Percentiles rank a stretch among this genome's conserved stretches.
These are phyloP conservation scores for Carapus acus DNA, from an alignment of 2,797 vertebrate species.

Conservation along the genomic window DNA sequence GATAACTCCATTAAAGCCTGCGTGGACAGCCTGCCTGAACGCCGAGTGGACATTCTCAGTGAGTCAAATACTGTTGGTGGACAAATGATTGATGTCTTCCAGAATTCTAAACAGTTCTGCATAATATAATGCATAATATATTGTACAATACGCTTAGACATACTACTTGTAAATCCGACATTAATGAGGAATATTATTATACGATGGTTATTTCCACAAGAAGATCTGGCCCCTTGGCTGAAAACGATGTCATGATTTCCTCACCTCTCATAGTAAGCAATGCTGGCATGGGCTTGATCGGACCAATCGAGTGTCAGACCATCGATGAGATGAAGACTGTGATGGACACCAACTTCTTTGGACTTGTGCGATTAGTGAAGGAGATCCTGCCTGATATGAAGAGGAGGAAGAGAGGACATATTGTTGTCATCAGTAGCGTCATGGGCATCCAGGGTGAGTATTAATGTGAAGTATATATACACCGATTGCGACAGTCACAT, in stretches of 20 bases:
- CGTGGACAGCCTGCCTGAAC: constrained; percentile 77
- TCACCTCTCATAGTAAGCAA: constrained; percentile 74
- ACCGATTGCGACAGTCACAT: too few relatives aligned
- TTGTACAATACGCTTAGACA: too few relatives aligned
- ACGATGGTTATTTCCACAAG: too few relatives aligned
- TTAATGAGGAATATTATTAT: too few relatives aligned
- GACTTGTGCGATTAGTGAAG: constrained; percentile 79
- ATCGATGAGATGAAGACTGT: constrained; percentile 82
- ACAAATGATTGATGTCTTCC: neutral
- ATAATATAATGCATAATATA: too few relatives aligned
- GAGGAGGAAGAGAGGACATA: constrained; percentile 78
- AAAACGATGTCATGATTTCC: neutral
- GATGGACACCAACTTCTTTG: constrained; percentile 89
- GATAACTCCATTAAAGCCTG: constrained; percentile 79
- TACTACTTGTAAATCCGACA: too few relatives aligned
- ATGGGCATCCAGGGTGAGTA: constrained; percentile 83
- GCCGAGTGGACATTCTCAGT: constrained; percentile 80
- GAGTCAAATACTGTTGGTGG: constrained; percentile 37
- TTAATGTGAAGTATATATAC: too few relatives aligned
- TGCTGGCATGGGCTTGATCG: constrained; percentile 82
- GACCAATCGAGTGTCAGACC: constrained; percentile 83
- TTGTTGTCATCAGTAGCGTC: constrained; percentile 86
- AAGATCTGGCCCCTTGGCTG: too few relatives aligned
- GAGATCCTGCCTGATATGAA: constrained; percentile 86
- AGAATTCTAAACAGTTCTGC: too few relatives aligned